Percentiles rank a stretch among this genome's conserved stretches.
Evolutionary conservation across 2,797 vertebrate genomes (phyloP).

Genomic region (Cossypha polioptera): DNA sequence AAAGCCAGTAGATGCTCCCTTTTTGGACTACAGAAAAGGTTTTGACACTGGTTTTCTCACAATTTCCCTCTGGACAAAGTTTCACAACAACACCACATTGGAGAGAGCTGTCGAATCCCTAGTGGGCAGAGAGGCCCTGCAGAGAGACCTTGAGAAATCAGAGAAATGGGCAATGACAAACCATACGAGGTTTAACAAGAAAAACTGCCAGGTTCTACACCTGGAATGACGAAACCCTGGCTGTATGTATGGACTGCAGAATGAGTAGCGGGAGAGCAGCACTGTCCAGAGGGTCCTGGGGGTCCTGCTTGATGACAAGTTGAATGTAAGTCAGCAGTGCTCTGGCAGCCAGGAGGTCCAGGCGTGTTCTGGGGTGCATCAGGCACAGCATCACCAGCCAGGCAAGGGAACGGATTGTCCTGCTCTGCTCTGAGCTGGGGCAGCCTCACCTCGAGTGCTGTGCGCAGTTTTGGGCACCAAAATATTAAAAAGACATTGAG

Average conservation of each 20-base stretch:
- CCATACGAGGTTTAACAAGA: neutral
- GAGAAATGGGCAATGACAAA: neutral
- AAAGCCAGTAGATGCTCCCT: neutral
- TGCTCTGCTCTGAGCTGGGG: accelerated
- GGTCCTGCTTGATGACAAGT: accelerated
- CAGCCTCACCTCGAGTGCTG: neutral
- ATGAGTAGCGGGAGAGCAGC: neutral
- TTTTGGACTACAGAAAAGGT: neutral
- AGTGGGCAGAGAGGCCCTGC: neutral
- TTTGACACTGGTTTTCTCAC: neutral
- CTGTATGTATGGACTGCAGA: neutral
- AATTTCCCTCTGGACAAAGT: neutral
- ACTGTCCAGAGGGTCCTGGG: neutral
- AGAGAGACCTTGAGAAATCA: neutral
- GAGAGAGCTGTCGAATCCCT: neutral
- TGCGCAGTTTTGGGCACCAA: neutral
- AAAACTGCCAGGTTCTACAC: neutral
- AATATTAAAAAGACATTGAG: neutral
- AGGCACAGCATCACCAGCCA: accelerated
- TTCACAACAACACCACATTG: neutral
- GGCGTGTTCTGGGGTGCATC: accelerated
- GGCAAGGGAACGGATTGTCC: neutral
- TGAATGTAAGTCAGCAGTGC: neutral
- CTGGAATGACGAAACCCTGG: neutral
- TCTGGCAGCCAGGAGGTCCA: neutral